Percentiles rank a stretch among this genome's conserved stretches.
Evolutionary conservation across 1,140 invertebrate genomes (phyloP).

Genomic region (Archivesica marissinica): DNA sequence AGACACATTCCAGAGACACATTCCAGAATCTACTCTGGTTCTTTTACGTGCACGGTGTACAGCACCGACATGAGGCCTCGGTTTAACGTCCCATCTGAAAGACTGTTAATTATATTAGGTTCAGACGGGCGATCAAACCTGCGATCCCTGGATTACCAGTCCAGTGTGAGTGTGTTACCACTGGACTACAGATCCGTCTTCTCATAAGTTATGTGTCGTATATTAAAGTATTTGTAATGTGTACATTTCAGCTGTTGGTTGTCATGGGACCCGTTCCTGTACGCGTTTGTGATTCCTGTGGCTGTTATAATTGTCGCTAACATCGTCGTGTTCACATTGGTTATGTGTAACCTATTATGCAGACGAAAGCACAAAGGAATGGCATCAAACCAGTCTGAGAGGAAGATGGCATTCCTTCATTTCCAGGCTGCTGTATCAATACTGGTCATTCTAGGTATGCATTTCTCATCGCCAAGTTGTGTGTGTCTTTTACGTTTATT

Average conservation of each 20-base stretch:
- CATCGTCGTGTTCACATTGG: constrained; percentile 81
- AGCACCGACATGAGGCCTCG: too few relatives aligned
- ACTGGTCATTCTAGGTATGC: constrained; percentile 82
- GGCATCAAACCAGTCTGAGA: constrained; percentile 78
- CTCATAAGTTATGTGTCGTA: not conserved
- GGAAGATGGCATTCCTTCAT: constrained; percentile 76
- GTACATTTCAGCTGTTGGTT: constrained; percentile 83
- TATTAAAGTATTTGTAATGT: not conserved
- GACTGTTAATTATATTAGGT: too few relatives aligned
- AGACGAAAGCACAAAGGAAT: constrained; percentile 67
- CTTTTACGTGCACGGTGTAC: too few relatives aligned
- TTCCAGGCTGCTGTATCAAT: constrained; percentile 82
- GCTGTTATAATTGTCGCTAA: constrained; percentile 81
- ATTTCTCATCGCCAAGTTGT: not conserved
- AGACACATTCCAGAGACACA: too few relatives aligned
- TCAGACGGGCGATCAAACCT: too few relatives aligned
- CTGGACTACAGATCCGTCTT: not conserved
- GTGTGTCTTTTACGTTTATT: too few relatives aligned
- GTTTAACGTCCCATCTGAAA: too few relatives aligned
- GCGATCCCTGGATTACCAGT: too few relatives aligned
- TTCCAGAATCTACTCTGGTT: too few relatives aligned
- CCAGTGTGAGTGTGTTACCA: too few relatives aligned
- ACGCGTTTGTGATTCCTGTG: constrained; percentile 82
- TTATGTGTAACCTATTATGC: constrained; percentile 79
- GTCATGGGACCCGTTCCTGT: constrained; percentile 79